Evolutionary conservation across 2,797 vertebrate genomes (phyloP).

Genomic region (Bufotes viridis): DNA sequence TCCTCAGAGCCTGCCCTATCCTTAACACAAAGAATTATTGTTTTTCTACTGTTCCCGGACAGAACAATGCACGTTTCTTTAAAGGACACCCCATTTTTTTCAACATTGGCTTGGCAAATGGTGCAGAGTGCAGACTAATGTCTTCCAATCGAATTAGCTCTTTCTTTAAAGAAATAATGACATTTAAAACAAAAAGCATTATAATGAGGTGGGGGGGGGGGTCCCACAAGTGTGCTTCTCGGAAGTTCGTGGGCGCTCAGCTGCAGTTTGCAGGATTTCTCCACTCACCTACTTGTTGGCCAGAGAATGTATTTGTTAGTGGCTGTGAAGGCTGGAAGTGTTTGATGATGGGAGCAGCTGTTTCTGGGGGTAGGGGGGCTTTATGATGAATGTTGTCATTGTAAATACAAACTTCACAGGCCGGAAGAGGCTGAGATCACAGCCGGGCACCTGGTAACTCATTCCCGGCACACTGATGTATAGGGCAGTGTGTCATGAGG

Average conservation of each 20-base stretch:
- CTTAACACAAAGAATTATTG: not conserved
- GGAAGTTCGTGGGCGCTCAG: not conserved
- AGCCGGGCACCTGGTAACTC: constrained; percentile 41
- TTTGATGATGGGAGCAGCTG: constrained; percentile 60
- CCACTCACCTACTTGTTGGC: not conserved
- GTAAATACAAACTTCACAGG: constrained; percentile 33
- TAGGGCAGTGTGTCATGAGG: not conserved
- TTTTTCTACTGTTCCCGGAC: not conserved
- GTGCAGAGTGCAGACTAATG: too few relatives aligned
- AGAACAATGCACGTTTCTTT: not conserved
- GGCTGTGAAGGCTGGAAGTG: constrained; percentile 21
- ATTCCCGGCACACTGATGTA: not conserved
- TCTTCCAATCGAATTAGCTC: not conserved
- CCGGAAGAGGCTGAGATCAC: constrained; percentile 1
- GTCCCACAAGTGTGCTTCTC: too few relatives aligned
- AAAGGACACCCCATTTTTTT: not conserved
- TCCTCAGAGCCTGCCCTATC: not conserved
- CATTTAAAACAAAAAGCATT: too few relatives aligned
- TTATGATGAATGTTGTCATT: constrained; percentile 56
- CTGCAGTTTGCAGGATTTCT: not conserved
- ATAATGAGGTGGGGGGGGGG: too few relatives aligned
- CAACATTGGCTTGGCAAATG: not conserved
- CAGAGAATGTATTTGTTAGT: constrained; percentile 17
- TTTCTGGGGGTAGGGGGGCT: not conserved
- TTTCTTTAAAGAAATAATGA: too few relatives aligned